Conservation (phyloP, 2,797 vertebrate species). For the Otolemur crassicaudatus region DNA sequence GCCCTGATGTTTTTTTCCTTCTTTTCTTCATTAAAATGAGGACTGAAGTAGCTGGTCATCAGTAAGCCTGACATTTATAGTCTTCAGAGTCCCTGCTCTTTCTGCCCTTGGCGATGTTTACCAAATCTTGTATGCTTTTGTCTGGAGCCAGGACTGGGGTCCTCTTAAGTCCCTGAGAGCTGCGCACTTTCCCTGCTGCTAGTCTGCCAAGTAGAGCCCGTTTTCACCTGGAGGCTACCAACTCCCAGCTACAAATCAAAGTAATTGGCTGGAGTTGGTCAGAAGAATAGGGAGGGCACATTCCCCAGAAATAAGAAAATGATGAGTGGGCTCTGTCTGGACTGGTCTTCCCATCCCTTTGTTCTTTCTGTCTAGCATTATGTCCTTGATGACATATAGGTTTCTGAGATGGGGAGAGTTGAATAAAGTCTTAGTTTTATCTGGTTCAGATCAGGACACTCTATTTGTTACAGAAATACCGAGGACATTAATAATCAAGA, state of each 20-base stretch:
- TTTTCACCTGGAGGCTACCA: neutral
- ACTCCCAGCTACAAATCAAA: constrained; percentile 66
- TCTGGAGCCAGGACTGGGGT: neutral
- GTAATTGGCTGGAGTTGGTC: constrained; percentile 49
- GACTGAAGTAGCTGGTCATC: neutral
- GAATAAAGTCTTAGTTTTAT: constrained; percentile 55
- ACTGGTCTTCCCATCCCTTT: neutral
- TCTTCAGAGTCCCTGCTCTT: neutral
- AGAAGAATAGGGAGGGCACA: neutral
- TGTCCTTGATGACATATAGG: constrained; percentile 50
- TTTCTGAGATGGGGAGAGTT: constrained; percentile 32
- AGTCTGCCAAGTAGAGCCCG: neutral
- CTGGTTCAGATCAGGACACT: constrained; percentile 37
- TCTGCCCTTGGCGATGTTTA: neutral
- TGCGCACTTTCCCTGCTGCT: neutral
- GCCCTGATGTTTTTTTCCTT: constrained; percentile 30
- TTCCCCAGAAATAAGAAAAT: constrained; percentile 41
- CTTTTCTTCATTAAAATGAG: neutral
- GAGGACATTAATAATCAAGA: constrained; percentile 84
- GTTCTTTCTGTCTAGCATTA: constrained; percentile 3
- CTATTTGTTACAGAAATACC: constrained; percentile 85
- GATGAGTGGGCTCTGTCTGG: neutral
- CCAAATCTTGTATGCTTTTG: neutral
- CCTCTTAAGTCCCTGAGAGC: neutral
- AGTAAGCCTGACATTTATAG: neutral